These are phyloP conservation scores for Melieria crassipennis DNA, from an alignment of 2,888 invertebrate species.

Conservation along the genomic window DNA sequence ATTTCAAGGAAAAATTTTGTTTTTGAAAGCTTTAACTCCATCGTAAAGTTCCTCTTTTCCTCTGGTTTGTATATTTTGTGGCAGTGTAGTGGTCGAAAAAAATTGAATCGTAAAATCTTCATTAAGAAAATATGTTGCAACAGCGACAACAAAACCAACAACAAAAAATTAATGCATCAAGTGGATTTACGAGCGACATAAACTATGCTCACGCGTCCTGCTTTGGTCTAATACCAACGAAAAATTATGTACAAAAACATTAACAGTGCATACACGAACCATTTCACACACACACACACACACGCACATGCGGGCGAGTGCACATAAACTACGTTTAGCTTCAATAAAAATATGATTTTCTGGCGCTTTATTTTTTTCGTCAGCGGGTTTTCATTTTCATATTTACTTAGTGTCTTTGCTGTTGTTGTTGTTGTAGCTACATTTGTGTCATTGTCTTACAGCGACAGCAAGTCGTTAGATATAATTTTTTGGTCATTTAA, in stretches of 20 bases:
- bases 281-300: background rate
- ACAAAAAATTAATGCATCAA: constrained; percentile 43
- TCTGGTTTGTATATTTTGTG: no score
- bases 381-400: no score
- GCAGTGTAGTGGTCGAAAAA: background rate
- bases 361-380: background rate
- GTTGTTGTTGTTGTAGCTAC: no score
- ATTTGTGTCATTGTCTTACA: no score
- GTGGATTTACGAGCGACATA: constrained; percentile 43
- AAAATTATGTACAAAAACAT: background rate
- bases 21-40: no score
- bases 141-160: constrained; percentile 24
- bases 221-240: background rate
- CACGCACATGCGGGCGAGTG: background rate
- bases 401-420: no score
- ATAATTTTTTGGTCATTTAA: constrained; percentile 44
- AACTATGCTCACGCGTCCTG: constrained; percentile 23
- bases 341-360: constrained; percentile 35
- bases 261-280: background rate
- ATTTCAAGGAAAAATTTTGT: no score
- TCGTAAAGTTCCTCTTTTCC: no score
- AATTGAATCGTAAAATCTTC: constrained; percentile 48
- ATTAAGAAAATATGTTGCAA: constrained; percentile 53
- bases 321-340: constrained; percentile 30
- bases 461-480: constrained; percentile 30